Percentiles rank a stretch among this genome's conserved stretches.
Conservation (phyloP, 2,888 invertebrate species). For the Conchocele bisecta region DNA sequence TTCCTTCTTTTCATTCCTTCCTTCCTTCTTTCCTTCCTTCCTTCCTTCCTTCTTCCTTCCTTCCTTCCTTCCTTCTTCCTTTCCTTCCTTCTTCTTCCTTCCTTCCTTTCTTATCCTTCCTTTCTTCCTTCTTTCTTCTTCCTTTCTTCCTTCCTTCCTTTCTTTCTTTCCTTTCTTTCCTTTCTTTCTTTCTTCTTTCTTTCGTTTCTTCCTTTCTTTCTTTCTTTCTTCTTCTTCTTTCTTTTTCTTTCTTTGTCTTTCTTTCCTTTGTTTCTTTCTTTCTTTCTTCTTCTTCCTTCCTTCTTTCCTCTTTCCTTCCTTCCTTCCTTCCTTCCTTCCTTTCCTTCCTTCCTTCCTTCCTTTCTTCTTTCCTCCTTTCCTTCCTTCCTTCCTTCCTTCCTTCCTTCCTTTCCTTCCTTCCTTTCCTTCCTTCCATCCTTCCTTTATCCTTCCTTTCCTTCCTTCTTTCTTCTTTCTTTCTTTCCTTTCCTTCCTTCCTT, state of each 20-base stretch:
- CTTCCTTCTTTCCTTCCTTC: background rate
- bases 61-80: slow-evolving; percentile 3
- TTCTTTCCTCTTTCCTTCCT: slow-evolving; percentile 14
- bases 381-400: background rate
- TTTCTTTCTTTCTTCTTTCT: slow-evolving; percentile 6
- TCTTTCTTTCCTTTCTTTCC: slow-evolving; percentile 8
- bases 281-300: slow-evolving; percentile 14
- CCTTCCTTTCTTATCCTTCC: slow-evolving; percentile 10
- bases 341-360: slow-evolving; percentile 20
- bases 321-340: slow-evolving; percentile 15
- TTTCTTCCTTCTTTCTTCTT: slow-evolving; percentile 2
- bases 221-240: slow-evolving; percentile 22
- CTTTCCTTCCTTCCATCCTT: background rate
- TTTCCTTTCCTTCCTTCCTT: slow-evolving; percentile 8
- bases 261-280: slow-evolving; percentile 20
- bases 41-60: background rate
- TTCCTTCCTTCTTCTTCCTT: slow-evolving; percentile 16
- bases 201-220: slow-evolving; percentile 10
- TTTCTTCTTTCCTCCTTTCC: slow-evolving; percentile 6
- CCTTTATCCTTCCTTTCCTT: background rate
- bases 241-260: slow-evolving; percentile 17
- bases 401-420: background rate
- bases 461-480: slow-evolving; percentile 2
- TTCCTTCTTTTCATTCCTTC: slow-evolving; percentile 12
- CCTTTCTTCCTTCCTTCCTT: slow-evolving; percentile 6